Base-by-base conservation (phyloP, 2,113 vertebrate genomes). In the Mirza zaza region DNA sequence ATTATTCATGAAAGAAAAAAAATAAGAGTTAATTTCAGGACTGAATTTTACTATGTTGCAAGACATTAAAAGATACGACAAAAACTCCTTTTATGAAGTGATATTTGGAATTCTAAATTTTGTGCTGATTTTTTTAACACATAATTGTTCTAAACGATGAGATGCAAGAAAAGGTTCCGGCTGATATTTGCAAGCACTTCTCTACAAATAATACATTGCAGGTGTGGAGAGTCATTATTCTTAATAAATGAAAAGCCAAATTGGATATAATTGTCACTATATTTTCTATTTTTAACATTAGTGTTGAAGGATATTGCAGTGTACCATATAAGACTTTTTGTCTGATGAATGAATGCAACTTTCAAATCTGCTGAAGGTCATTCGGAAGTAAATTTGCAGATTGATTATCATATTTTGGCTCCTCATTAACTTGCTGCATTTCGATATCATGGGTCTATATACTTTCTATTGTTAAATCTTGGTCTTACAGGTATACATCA, bases 131-230 rank as follows among this genome's bases (percentile, higher is more conserved):
- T 94, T 95, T 94, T 67, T 65, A 36, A 68, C 76, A 95, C 48
- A 92, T 85, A 93, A 81, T 90, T 96, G 32, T 92, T 91, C 84
- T 95, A 96, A 94, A 92, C 50, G 71, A 73, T 82, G 87, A 90
- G 87, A 80, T 55, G 59, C 45, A 90, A 84, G 61, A 90, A 86
- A 93, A 87, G n/a, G 65, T 50, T 90, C 90, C 3, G 1, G 92
- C 70, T 90, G 85, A 85, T 82, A 92, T 87, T 92, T 95, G 92
- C 94, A 97, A 93, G 94, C 92, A 93, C 15, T 39, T 96, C 87
- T 92, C 77, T 87, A 92, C 92, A 95, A 95, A 95, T 83, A 96
- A 94, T 70, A 90, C 71, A 39, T 42, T 85, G 97, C 96, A 97
- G 97, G 93, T 97, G 92, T 97, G 91, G 52, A 73, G 14, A 95